These are phyloP conservation scores for Diarsia mendica DNA, from an alignment of 2,888 invertebrate species.

Conservation along the genomic window DNA sequence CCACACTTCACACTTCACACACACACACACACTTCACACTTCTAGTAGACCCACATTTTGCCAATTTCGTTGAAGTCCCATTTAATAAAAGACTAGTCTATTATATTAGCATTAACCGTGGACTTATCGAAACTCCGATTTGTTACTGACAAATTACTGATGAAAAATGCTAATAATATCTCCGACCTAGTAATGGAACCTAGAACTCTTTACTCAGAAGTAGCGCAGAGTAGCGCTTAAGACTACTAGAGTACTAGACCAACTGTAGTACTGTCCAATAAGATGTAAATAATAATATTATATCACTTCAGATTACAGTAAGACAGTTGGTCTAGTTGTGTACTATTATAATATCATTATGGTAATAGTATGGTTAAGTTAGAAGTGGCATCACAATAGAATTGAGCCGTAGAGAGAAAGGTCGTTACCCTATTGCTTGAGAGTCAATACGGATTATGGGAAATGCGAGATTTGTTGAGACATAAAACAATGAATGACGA, in stretches of 20 bases:
- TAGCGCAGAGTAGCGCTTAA: too few relatives aligned
- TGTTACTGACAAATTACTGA: background rate
- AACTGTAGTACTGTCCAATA: too few relatives aligned
- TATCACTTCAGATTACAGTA: background rate
- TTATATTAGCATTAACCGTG: background rate
- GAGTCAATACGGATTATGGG: constrained; percentile 17
- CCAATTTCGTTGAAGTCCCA: background rate
- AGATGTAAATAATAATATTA: background rate
- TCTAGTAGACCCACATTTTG: background rate
- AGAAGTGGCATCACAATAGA: constrained; percentile 39
- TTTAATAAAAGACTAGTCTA: too few relatives aligned
- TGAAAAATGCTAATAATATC: background rate
- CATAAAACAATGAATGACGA: background rate
- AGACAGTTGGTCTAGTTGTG: constrained; percentile 9
- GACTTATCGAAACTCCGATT: background rate
- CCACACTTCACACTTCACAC: too few relatives aligned
- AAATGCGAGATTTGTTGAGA: constrained; percentile 3
- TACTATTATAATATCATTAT: constrained; percentile 50
- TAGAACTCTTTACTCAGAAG: background rate
- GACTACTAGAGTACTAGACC: too few relatives aligned
- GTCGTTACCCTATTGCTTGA: constrained; percentile 33
- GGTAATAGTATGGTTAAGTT: constrained; percentile 27
- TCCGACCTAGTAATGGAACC: background rate
- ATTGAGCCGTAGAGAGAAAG: constrained; percentile 42
- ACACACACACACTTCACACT: too few relatives aligned